phyloP scores from a whole-genome alignment of 1,140 invertebrate species.

The Lethrus apterus region DNA sequence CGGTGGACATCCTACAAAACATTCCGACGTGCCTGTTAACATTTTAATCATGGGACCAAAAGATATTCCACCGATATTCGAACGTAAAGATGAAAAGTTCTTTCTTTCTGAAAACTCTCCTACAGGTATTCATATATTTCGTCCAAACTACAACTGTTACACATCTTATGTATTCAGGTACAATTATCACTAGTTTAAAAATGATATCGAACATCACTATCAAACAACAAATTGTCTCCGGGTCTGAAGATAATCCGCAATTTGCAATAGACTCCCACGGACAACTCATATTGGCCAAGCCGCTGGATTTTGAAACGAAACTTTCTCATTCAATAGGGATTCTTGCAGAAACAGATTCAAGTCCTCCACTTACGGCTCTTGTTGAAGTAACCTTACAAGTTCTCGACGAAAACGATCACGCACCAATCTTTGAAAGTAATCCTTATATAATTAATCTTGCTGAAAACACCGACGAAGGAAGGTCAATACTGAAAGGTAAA shows the following conservation, averaged over 20 bases:
- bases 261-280: slow-evolving; percentile 70
- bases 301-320: slow-evolving; percentile 69
- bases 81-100: slow-evolving; percentile 63
- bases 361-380: slow-evolving; percentile 63
- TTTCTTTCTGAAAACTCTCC: slow-evolving; percentile 73
- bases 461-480: slow-evolving; percentile 75
- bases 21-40: slow-evolving; percentile 72
- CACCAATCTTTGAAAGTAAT: slow-evolving; percentile 77
- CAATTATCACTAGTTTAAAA: slow-evolving; percentile 55
- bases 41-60: slow-evolving; percentile 65
- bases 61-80: slow-evolving; percentile 64
- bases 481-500: slow-evolving; percentile 62
- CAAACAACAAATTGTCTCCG: slow-evolving; percentile 61
- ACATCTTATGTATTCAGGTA: slow-evolving; percentile 38
- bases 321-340: slow-evolving; percentile 70
- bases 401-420: slow-evolving; percentile 85
- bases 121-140: slow-evolving; percentile 42
- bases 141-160: neutral
- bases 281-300: slow-evolving; percentile 60
- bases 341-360: slow-evolving; percentile 70
- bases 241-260: slow-evolving; percentile 51
- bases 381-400: slow-evolving; percentile 73
- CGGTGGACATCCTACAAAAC: slow-evolving; percentile 58
- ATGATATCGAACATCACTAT: slow-evolving; percentile 50
- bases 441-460: slow-evolving; percentile 69